phyloP scores from a whole-genome alignment of 2,888 invertebrate genomes.

The Stenolophus ochropezus region DNA sequence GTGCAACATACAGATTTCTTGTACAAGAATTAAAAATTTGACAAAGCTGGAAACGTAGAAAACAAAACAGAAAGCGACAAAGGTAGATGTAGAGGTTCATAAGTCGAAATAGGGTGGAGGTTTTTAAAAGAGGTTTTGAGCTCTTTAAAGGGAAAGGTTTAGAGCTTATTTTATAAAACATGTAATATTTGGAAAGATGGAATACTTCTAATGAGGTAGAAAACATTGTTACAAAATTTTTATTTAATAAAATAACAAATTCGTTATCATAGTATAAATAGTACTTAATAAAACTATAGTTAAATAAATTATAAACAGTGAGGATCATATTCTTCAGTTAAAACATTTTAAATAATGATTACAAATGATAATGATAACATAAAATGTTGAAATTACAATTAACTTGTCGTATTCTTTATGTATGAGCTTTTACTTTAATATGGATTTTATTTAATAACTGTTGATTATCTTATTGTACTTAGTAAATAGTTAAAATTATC shows the following conservation, averaged over 20 bases:
- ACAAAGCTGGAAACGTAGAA: too few species aligned
- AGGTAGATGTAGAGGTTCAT: too few species aligned
- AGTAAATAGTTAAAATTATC: slow-evolving; percentile 13
- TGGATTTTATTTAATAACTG: background rate
- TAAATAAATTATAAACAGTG: slow-evolving; percentile 32
- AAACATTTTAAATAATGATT: background rate
- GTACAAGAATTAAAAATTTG: too few species aligned
- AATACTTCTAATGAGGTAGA: background rate
- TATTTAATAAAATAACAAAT: slow-evolving; percentile 47
- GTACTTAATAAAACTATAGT: slow-evolving; percentile 15
- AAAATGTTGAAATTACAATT: background rate
- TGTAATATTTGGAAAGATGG: background rate
- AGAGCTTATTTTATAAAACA: too few species aligned
- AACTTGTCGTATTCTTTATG: background rate
- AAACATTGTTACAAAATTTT: slow-evolving; percentile 27
- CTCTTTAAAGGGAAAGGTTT: too few species aligned
- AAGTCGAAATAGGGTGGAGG: too few species aligned
- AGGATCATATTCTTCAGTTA: background rate
- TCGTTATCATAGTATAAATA: slow-evolving; percentile 40
- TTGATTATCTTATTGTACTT: background rate
- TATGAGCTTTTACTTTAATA: slow-evolving; percentile 3
- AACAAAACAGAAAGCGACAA: too few species aligned
- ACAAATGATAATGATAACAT: slow-evolving; percentile 9
- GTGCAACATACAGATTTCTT: too few species aligned
- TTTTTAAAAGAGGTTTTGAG: too few species aligned